Evolutionary conservation across 1,140 invertebrate species (phyloP), one percentile per base, ranked within the genome.

Genomic region (Glomeris maerens): DNA sequence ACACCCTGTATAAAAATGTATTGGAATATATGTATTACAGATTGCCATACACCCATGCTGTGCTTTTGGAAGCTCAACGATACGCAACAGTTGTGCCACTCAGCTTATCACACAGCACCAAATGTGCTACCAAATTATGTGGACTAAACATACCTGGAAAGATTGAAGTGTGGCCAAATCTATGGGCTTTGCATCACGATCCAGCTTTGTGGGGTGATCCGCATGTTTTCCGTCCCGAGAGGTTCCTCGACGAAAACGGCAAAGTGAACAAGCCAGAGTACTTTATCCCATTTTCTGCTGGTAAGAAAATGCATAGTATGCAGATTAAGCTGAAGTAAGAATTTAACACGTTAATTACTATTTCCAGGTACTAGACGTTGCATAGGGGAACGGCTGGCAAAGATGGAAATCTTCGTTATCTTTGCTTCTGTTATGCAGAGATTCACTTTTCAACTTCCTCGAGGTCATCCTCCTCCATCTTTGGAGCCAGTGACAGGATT

Each of bases 221-320:
- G 0, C 69, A 81, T 38, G 66, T 68, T 22, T 86, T 84, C 55
- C 67, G 74, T 1, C 83, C 83, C 0, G 80, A 83, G 56, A 66
- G 83, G 49, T 74, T 72, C 64, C 54, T 74, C 7, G 52, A 60
- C 20, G 46, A 56, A 17, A 57, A 60, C 26, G 65, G 65, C 0
- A 38, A 45, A 21, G 41, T 60, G 10, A 28, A 49, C 1, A 54
- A 57, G 38, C 41, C 49, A 17, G 50, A 59, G 13, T 27, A 49
- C 29, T 53, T 61, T 2, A 58, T 66, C 26, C 63, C 65, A n/a
- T 66, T 64, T 44, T 55, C 58, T 29, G 23, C 54, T 13, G 59
- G 59, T 61, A 50, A 13, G 31, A 17, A 36, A 17, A 10, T 13
- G 10, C 17, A 17, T 13, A 17, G 17, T 10, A 13, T 10, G 31